Evolutionary conservation across 2,797 vertebrate genomes (phyloP), one percentile per base, ranked within the genome.

Genomic region (Oreochromis grahami): DNA sequence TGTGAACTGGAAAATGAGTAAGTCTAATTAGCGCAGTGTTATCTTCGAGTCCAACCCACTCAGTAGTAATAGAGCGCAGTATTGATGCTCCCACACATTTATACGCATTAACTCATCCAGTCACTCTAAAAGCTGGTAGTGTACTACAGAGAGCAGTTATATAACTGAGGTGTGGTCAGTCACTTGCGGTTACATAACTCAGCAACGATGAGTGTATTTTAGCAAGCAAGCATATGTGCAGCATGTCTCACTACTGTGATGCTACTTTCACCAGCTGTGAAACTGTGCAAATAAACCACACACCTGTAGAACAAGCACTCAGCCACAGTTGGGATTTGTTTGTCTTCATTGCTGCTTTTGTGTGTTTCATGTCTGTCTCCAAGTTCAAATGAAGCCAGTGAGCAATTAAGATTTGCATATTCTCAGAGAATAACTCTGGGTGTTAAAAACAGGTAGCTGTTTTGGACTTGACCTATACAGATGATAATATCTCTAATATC

Each of bases 101-200:
- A 55, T 78, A 80, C 21, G 55, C 81, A 81, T 84, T 80, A 87
- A 50, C 80, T 84, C 85, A 76, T 60, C 77, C 87, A 72, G 80
- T 68, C 51, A 32, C 84, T 80, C 34, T 53, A 83, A 79, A 56
- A 77, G 77, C 77, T 51, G 52, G 15, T 58, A 17, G 76, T 70
- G 85, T 50, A 83, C 78, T 68, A 84, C 79, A 41, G 34, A 82
- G 76, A 84, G 82, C 77, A 11, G 52, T 89, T 84, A 82, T 14
- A 50, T 79, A 88, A 89, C 81, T 2, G 86, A 91, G 90, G 92
- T 88, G 87, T 88, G 92, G 88, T 90, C 86, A 17, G 52, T 80
- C 82, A 72, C 76, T 19, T 26, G 60, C 7, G 36, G 84, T 90
- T 86, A 88, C 74, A 78, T 81, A 90, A 86, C 83, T 26, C 13